phyloP scores from a whole-genome alignment of 2,113 vertebrate species.

The Passer montanus region DNA sequence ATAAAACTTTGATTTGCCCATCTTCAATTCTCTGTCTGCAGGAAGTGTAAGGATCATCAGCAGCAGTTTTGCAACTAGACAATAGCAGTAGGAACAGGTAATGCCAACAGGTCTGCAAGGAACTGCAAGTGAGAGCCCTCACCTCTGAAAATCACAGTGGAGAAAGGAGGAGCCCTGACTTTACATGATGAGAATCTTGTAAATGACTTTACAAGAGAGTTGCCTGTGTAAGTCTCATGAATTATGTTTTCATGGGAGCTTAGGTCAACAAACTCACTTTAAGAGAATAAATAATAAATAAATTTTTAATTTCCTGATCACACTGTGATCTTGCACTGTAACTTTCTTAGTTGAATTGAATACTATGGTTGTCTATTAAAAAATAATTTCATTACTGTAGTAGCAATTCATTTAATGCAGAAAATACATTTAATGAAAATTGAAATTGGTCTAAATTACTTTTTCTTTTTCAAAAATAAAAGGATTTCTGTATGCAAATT shows the following conservation, averaged over 20 bases:
- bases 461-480: neutral
- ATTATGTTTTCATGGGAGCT: neutral
- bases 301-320: neutral
- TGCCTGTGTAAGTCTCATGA: neutral
- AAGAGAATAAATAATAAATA: neutral
- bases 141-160: neutral
- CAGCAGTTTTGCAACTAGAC: neutral
- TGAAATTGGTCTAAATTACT: neutral
- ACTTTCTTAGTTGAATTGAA: neutral
- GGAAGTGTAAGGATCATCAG: neutral
- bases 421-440: neutral
- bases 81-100: neutral
- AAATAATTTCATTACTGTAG: neutral
- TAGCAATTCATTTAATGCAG: neutral
- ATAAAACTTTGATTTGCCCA: slow-evolving; percentile 11
- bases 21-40: neutral
- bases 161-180: neutral
- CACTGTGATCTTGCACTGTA: neutral
- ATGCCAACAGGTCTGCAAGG: neutral
- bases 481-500: neutral
- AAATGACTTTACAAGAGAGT: neutral
- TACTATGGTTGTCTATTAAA: neutral
- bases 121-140: neutral
- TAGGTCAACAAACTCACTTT: neutral
- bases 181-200: neutral